Percentiles rank a stretch among this genome's conserved stretches.
Conservation (phyloP, 2,113 vertebrate species). For the Anguilla japonica region DNA sequence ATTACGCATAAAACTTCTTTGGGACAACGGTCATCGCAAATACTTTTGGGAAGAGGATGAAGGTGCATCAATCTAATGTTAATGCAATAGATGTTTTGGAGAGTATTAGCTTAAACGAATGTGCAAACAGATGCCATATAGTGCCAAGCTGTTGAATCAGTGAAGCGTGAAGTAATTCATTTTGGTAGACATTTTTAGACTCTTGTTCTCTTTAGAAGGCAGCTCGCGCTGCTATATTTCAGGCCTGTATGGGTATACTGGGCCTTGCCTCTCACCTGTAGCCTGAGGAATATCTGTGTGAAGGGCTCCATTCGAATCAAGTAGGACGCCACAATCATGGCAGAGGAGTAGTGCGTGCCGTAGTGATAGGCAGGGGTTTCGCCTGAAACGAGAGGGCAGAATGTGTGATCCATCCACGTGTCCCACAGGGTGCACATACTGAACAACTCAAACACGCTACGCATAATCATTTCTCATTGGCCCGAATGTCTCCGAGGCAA, state of each 20-base stretch:
- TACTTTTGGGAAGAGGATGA: not conserved
- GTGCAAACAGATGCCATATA: not conserved
- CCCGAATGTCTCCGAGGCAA: not conserved
- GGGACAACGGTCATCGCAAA: not conserved
- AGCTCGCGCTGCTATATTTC: not conserved
- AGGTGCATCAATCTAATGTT: not conserved
- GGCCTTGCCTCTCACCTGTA: constrained; percentile 79
- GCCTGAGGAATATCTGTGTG: constrained; percentile 93
- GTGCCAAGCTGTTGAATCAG: not conserved
- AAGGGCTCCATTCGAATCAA: constrained; percentile 97
- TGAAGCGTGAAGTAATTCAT: not conserved
- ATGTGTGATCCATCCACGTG: not conserved
- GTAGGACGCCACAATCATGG: constrained; percentile 98
- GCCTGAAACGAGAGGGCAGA: constrained; percentile 63
- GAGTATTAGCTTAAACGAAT: not conserved
- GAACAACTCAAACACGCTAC: not conserved
- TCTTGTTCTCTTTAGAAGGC: not conserved
- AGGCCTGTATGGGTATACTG: not conserved
- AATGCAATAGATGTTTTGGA: not conserved
- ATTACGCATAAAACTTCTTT: not conserved
- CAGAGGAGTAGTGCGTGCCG: constrained; percentile 96
- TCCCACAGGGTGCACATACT: not conserved
- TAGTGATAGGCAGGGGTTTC: constrained; percentile 98
- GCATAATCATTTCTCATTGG: not conserved
- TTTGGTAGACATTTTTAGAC: not conserved